phyloP scores from a whole-genome alignment of 2,113 vertebrate genomes.

The Cisticola juncidis region DNA sequence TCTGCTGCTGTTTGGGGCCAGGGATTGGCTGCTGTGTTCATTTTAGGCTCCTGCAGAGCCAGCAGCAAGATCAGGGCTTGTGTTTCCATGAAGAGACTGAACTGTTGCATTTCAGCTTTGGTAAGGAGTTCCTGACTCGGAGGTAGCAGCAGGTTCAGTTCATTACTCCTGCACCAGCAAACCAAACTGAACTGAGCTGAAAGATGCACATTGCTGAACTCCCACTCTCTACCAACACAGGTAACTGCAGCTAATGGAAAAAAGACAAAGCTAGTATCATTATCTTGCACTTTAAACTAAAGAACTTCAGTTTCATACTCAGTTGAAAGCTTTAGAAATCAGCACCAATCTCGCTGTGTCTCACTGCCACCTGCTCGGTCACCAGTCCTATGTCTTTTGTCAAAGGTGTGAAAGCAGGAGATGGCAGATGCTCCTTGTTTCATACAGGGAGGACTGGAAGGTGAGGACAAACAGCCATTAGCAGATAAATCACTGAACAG shows the following conservation, averaged over 20 bases:
- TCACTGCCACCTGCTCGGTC: slow-evolving; percentile 4
- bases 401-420: neutral
- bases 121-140: slow-evolving; percentile 40
- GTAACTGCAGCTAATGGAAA: slow-evolving; percentile 11
- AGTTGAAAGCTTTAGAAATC: slow-evolving; percentile 40
- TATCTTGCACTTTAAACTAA: slow-evolving; percentile 25
- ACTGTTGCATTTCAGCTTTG: slow-evolving; percentile 29
- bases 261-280: slow-evolving; percentile 6
- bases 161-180: slow-evolving; percentile 36
- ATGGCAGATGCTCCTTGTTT: neutral
- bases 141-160: slow-evolving; percentile 51
- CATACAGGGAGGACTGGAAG: slow-evolving; percentile 2
- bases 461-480: neutral
- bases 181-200: slow-evolving; percentile 19
- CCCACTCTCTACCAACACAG: slow-evolving; percentile 5
- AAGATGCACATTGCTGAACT: neutral
- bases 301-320: slow-evolving; percentile 38
- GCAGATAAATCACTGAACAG: slow-evolving; percentile 42
- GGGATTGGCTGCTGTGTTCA: neutral
- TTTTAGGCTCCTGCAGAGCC: neutral
- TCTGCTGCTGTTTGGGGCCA: neutral
- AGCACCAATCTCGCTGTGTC: slow-evolving; percentile 34
- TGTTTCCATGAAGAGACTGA: neutral
- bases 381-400: slow-evolving; percentile 39
- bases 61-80: neutral